Evolutionary conservation across 1,140 invertebrate genomes (phyloP).

Genomic region (Ylistrum balloti): DNA sequence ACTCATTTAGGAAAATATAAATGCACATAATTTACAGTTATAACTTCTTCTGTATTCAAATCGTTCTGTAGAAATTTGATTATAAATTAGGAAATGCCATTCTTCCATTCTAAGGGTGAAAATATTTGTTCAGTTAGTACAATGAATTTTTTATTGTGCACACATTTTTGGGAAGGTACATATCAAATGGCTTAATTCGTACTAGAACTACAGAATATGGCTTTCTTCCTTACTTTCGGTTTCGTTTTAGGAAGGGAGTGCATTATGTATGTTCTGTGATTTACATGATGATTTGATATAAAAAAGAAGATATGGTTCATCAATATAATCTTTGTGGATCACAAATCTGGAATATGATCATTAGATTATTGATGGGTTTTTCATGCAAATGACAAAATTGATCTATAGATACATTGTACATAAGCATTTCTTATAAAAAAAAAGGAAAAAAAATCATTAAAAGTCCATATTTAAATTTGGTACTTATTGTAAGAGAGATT

Average conservation of each 20-base stretch:
- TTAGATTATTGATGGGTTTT: too few relatives aligned
- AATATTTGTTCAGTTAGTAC: background rate
- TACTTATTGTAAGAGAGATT: too few relatives aligned
- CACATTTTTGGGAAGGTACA: background rate
- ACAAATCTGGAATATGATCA: too few relatives aligned
- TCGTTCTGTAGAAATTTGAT: background rate
- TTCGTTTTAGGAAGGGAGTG: slow-evolving; percentile 12
- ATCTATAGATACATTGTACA: too few relatives aligned
- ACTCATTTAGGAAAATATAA: background rate
- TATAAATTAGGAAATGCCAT: background rate
- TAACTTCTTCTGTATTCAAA: background rate
- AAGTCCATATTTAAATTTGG: too few relatives aligned
- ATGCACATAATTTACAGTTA: background rate
- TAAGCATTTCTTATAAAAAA: too few relatives aligned
- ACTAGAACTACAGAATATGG: background rate
- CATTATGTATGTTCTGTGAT: too few relatives aligned
- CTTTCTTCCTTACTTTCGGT: slow-evolving; percentile 29
- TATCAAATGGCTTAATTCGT: background rate
- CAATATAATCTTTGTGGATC: too few relatives aligned
- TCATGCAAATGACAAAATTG: too few relatives aligned
- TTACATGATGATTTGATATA: too few relatives aligned
- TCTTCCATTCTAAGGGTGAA: background rate
- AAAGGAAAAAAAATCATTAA: too few relatives aligned
- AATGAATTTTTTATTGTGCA: background rate
- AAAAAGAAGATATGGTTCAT: too few relatives aligned